Evolutionary conservation across 2,113 vertebrate species (phyloP), one percentile per base, ranked within the genome.

Genomic region (Coturnix japonica): DNA sequence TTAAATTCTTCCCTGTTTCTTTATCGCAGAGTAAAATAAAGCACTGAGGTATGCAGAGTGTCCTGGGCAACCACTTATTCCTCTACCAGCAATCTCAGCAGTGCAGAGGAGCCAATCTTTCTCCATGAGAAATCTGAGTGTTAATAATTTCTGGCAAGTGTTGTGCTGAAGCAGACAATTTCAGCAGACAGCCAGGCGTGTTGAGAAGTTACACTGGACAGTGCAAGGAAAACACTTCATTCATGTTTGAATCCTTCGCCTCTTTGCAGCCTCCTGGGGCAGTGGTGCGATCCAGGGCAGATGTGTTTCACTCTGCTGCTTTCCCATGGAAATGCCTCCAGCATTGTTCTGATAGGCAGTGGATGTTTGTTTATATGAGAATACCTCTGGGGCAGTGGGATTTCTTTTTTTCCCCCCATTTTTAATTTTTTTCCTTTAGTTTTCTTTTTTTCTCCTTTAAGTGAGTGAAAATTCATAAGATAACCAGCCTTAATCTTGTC

Each of bases 81-180:
- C 72, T 57, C 39, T 53, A 9, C 35, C 54, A 8, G 17, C 66
- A 59, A 1, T 23, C 73, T 83, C 19, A 0, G 61, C 20, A 22
- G 39, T 17, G 78, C 49, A 17, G 63, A 79, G 83, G 21, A 85
- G 54, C 63, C 78, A 59, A 0, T 70, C 66, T 51, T 87, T 47
- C 89, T 81, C 84, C 0, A 0, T 85, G 95, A 96, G 87, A 87
- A 87, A 94, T 71, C 81, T 25, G 67, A 82, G 92, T 8, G 63
- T 89, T 95, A 96, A 90, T 92, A 66, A 95, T 79, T 95, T 57
- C 91, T 96, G 95, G 86, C 96, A 93, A 67, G 95, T 70, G 89
- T 90, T 92, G 81, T 93, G 83, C 92, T 91, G 83, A 91, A 91
- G 90, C 90, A 89, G 86, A 82, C 78, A 26, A 47, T 84, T 57